Base-by-base conservation (phyloP, 2,888 invertebrate species). In the Dioctria rufipes region DNA sequence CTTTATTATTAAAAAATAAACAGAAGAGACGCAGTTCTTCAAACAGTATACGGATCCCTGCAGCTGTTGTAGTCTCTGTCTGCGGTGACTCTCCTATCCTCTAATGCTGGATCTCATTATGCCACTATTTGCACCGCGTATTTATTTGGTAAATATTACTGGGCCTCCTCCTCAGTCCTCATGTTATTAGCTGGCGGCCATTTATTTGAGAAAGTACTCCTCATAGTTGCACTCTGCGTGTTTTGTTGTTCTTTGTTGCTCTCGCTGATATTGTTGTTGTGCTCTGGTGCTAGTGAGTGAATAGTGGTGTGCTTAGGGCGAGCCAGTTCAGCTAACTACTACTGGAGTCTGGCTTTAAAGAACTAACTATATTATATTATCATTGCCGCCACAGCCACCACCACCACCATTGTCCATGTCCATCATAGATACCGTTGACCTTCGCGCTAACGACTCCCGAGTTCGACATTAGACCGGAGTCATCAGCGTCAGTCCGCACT, bases 141-240 rank as follows among this genome's bases (percentile, higher is more conserved):
- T 82, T 82, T 80, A 82, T 82, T 80, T 80, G 69, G 82, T 82
- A 80, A 82, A 82, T 82, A 82, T 82, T 73, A 49, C 79, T 43
- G 46, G 60, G 80, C 49, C 80, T 25, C 25, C 25, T 25, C 25
- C 25, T 25, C 25, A 25, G 25, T 25, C 25, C 25, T 80, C 54
- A 73, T 73, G 78, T 80, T 82, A 78, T 54, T 79, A 78, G 78
- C 78, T 78, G 75, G 69, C 78, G 78, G 66, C 78, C 78, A 78
- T 78, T 78, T 78, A 66, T 78, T 78, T 78, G 78, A 66, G 66
- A 78, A 78, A 77, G 77, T 77, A 77, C 77, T 77, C 77, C 77
- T 77, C 77, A 61, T 42, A 43, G 77, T 58, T n/a, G 73, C 40
- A 46, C 54, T 40, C 71, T 58, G 11, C 73, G 73, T 25, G 25